Evolutionary conservation across 2,797 vertebrate genomes (phyloP), one percentile per base, ranked within the genome.

Genomic region (Bradypus variegatus): DNA sequence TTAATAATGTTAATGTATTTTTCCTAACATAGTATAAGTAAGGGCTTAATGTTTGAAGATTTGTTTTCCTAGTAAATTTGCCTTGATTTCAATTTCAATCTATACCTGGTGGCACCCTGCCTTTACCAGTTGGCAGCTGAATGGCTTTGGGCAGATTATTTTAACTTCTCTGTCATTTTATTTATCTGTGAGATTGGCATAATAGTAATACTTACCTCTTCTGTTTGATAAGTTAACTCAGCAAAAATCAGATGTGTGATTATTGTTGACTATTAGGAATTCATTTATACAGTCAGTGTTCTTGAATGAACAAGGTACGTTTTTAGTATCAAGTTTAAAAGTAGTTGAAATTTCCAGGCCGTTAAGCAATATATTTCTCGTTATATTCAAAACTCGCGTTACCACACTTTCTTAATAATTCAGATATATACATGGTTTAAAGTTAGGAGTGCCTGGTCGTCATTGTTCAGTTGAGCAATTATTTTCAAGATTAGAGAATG

Each of bases 281-380:
- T 88, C 13, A 65, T 67, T 67, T 67, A 72, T 3, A 50, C 6
- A 82, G 0, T 62, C 55, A 36, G 6, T 80, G 33, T 48, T 67
- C 58, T 82, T 85, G 27, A 92, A 82, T 90, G 53, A 31, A 19
- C 72, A 73, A 33, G 13, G 23, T 75, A 38, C 2, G n/a, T 67
- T 91, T 92, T 93, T 89, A 94, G 33, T 93, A 11, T 87, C n/a
- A 78, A 60, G 14, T 67, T 85, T 83, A 86, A 83, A 88, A 80
- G 19, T 81, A 45, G n/a, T 67, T 64, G 77, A 91, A 69, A 73
- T 73, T 85, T 15, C 1, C 16, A 82, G 60, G 8, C 45, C 82
- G 16, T 70, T 86, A 80, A 85, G 50, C 89, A 67, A 72, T 85
- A 45, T 2, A 50, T 79, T 90, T 89, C 31, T 72, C 25, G 31